A percentile compares a stretch with the other conserved stretches of the same genome.
Evolutionary conservation across 2,113 vertebrate species (phyloP).

Genomic region (Chrysemys picta): DNA sequence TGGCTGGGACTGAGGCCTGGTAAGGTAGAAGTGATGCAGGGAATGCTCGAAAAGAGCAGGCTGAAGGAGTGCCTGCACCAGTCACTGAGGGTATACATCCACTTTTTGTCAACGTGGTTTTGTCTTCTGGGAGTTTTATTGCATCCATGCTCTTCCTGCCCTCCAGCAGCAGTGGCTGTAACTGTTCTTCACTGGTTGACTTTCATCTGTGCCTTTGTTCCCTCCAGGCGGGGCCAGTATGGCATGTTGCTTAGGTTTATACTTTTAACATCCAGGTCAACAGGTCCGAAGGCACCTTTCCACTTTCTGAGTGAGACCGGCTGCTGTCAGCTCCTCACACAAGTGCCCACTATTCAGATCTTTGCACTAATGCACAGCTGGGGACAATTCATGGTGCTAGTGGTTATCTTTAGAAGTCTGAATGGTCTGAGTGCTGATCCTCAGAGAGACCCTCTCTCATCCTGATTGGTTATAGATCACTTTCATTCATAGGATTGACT

Average conservation of each 20-base stretch:
- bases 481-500: neutral
- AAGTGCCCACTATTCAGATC: neutral
- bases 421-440: too few species aligned
- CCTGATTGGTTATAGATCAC: neutral
- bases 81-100: accelerated
- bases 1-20: accelerated
- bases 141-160: neutral
- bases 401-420: too few species aligned
- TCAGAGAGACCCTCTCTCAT: too few species aligned
- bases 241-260: neutral
- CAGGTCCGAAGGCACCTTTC: neutral
- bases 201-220: accelerated
- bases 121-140: accelerated
- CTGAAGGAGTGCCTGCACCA: accelerated
- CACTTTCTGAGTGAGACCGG: neutral
- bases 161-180: accelerated
- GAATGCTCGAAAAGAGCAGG: accelerated
- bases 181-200: neutral
- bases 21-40: accelerated
- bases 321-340: accelerated
- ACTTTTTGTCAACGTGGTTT: neutral
- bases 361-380: too few species aligned
- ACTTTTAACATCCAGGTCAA: neutral
- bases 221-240: accelerated
- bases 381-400: too few species aligned